Conservation (phyloP, 2,888 invertebrate species). For the Lottia scabra region DNA sequence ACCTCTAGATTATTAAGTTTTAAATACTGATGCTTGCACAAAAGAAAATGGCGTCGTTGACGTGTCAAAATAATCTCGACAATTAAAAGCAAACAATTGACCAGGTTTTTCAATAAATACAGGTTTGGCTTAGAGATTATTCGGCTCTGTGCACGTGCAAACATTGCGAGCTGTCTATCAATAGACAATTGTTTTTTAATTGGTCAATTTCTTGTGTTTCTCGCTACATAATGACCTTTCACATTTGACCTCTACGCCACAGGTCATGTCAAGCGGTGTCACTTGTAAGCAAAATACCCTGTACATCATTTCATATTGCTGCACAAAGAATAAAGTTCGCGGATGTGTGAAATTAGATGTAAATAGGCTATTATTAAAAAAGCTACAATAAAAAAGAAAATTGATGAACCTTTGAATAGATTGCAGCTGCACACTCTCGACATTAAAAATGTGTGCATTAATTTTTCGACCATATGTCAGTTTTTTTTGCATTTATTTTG, state of each 20-base stretch:
- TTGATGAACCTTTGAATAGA: too few relatives aligned
- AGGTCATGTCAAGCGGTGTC: conserved; percentile 1
- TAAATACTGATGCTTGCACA: too few relatives aligned
- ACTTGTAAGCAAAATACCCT: not conserved
- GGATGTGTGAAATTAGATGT: not conserved
- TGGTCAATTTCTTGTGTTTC: not conserved
- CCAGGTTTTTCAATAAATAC: not conserved
- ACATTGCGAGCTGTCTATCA: not conserved
- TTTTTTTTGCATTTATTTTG: too few relatives aligned
- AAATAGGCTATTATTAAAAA: conserved; percentile 1
- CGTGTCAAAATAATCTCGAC: not conserved
- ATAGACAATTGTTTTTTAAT: not conserved
- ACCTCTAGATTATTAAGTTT: too few relatives aligned
- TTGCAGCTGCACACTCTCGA: too few relatives aligned
- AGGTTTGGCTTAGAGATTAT: not conserved
- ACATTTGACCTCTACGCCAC: not conserved
- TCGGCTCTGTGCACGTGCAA: not conserved
- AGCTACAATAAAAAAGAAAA: not conserved
- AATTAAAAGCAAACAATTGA: not conserved
- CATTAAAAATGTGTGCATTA: too few relatives aligned
- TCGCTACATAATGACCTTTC: not conserved
- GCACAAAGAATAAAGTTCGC: not conserved
- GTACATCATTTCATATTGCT: not conserved
- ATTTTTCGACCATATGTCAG: too few relatives aligned
- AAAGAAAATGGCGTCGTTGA: not conserved